Evolutionary conservation across 2,797 vertebrate species (phyloP), one percentile per base, ranked within the genome.

Genomic region (Pyrrhura leucotis): DNA sequence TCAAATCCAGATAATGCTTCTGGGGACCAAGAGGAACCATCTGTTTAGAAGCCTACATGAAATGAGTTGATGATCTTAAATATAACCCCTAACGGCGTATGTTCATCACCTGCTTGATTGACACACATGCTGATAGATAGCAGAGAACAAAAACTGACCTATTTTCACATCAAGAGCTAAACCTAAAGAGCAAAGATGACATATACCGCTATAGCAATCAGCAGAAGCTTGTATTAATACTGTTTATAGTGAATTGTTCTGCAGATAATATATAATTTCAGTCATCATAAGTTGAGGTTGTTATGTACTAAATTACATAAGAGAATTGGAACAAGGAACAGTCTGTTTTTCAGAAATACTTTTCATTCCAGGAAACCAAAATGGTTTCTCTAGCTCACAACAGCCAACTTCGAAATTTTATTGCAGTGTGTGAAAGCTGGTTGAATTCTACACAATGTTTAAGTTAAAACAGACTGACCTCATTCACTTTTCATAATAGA

Each of bases 61-160:
- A 95, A 88, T 84, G 89, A 94, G 82, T 63, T 76, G 85, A 91
- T 92, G 66, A 84, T 91, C 87, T 96, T 58, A 92, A 91, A 94
- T 86, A 89, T 86, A 96, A 95, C 66, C 92, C 69, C 42, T 75
- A 78, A 74, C 4, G 3, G 85, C 5, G 0, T 77, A 81, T 78
- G 69, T 63, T 91, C 79, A 89, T 89, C 89, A 94, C 69, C 62
- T 75, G 53, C 79, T 59, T 97, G 95, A 96, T 69, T 93, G 92
- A 92, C 90, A 95, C 13, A 33, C 50, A 77, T 25, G 50, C 62
- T 73, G 81, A 83, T 28, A 92, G 48, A 85, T 7, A 80, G 65
- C 35, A 78, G 69, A 83, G 76, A 84, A 80, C 40, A 81, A 92
- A 82, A 93, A 6, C 48, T 16, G 28, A 91, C 50, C 45, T 88